A percentile compares a stretch with the other conserved stretches of the same genome.
Evolutionary conservation across 2,888 invertebrate genomes (phyloP).

Genomic region (Philonicus albiceps): DNA sequence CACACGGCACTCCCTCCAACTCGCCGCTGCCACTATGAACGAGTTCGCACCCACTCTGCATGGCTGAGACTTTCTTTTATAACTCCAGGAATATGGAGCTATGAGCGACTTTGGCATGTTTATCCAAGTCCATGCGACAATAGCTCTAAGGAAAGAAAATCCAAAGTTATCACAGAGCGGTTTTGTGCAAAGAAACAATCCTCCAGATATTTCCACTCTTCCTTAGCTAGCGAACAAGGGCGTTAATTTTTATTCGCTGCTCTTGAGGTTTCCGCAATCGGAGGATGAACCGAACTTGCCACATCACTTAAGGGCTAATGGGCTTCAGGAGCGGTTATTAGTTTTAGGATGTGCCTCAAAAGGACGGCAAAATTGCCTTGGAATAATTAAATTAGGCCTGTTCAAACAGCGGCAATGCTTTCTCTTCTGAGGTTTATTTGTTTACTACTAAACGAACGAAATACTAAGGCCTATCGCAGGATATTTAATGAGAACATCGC

Average conservation of each 20-base stretch:
- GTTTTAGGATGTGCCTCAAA: not conserved
- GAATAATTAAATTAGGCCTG: not conserved
- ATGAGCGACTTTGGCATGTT: not conserved
- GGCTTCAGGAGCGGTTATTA: not conserved
- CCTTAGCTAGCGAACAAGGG: not conserved
- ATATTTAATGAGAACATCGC: not conserved
- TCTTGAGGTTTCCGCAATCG: not conserved
- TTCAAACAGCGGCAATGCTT: not conserved
- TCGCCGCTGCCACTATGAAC: not conserved
- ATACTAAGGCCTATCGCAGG: not conserved
- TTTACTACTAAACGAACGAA: not conserved
- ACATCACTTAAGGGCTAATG: not conserved
- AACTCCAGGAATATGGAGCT: not conserved
- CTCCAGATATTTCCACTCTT: not conserved
- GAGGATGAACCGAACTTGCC: not conserved
- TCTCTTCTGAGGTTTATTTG: not conserved
- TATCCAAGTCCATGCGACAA: slow-evolving; percentile 12
- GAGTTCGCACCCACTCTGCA: slow-evolving; percentile 15
- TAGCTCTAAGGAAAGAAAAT: slow-evolving; percentile 9
- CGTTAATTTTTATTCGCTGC: not conserved
- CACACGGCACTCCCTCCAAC: not conserved
- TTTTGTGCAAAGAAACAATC: slow-evolving; percentile 1
- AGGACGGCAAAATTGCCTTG: not conserved
- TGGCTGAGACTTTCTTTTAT: slow-evolving; percentile 11
- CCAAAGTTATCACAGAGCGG: slow-evolving; percentile 7